Percentiles rank a stretch among this genome's conserved stretches.
Evolutionary conservation across 2,888 invertebrate species (phyloP).

Genomic region (Spilosoma lubricipeda): DNA sequence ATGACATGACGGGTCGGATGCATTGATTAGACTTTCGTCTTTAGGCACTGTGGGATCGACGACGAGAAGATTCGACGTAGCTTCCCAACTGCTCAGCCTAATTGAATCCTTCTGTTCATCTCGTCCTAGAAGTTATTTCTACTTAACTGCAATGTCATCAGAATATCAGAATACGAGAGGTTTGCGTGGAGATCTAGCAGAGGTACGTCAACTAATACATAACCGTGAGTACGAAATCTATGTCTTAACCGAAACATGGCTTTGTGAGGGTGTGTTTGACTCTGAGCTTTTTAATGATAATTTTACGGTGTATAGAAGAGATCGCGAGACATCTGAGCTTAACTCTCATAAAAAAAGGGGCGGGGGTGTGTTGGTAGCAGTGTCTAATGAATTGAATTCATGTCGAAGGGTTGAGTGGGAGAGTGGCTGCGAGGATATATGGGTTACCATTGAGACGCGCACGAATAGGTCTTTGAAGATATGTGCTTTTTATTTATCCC

Average conservation of each 20-base stretch:
- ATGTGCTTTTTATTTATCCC: no score
- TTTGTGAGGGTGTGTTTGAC: not conserved
- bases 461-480: no score
- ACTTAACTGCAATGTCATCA: no score
- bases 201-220: not conserved
- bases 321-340: not conserved
- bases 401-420: not conserved
- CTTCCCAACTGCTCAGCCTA: no score
- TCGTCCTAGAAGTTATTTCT: no score
- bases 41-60: no score
- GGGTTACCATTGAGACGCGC: not conserved
- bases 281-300: not conserved
- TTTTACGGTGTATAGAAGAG: not conserved
- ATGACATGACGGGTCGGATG: no score
- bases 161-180: conserved; percentile 9
- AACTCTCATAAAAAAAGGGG: not conserved
- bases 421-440: not conserved
- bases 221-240: not conserved
- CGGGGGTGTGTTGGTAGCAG: not conserved
- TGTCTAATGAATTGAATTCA: not conserved
- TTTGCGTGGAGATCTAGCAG: not conserved
- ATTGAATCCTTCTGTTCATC: no score
- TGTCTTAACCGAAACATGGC: not conserved
- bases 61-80: no score
- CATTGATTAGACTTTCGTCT: no score